Percentiles rank a stretch among this genome's conserved stretches.
Conservation (phyloP, 1,140 invertebrate species). For the Pogonognathellus flavescens region DNA sequence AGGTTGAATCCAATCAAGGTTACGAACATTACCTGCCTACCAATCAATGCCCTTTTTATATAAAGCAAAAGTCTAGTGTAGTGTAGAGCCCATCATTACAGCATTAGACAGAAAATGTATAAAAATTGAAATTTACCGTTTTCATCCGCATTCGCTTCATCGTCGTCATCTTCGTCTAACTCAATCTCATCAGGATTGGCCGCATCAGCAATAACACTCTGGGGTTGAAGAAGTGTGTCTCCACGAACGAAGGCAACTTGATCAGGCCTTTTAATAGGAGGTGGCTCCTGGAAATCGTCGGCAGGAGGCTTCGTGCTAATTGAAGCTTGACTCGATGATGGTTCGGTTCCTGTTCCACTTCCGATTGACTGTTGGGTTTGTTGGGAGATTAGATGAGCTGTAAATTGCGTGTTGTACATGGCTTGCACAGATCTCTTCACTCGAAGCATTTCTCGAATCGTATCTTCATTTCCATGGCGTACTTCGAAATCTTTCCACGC, state of each 20-base stretch:
- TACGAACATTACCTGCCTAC: too few species aligned
- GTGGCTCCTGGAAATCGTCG: constrained; percentile 24
- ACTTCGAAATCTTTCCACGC: constrained; percentile 99
- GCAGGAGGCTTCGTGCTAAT: background rate
- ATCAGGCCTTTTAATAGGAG: constrained; percentile 69
- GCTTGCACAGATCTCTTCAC: constrained; percentile 98
- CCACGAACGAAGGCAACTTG: constrained; percentile 89
- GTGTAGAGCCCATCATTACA: too few species aligned
- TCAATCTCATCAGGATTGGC: constrained; percentile 96
- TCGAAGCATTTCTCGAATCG: constrained; percentile 98
- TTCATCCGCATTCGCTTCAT: constrained; percentile 80
- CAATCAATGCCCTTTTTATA: too few species aligned
- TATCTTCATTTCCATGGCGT: constrained; percentile 99
- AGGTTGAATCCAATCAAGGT: too few species aligned
- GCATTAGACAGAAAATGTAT: too few species aligned
- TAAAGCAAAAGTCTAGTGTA: too few species aligned
- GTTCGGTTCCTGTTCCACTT: constrained; percentile 72
- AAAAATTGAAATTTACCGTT: too few species aligned
- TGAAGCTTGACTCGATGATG: constrained; percentile 66
- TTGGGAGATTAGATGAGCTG: constrained; percentile 65
- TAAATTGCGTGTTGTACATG: constrained; percentile 90
- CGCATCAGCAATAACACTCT: constrained; percentile 78
- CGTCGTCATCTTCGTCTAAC: constrained; percentile 77
- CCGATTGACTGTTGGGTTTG: constrained; percentile 74
- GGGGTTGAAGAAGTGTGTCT: constrained; percentile 82